These are phyloP conservation scores for Alethe castanea DNA, from an alignment of 2,113 vertebrate genomes.

Conservation along the genomic window DNA sequence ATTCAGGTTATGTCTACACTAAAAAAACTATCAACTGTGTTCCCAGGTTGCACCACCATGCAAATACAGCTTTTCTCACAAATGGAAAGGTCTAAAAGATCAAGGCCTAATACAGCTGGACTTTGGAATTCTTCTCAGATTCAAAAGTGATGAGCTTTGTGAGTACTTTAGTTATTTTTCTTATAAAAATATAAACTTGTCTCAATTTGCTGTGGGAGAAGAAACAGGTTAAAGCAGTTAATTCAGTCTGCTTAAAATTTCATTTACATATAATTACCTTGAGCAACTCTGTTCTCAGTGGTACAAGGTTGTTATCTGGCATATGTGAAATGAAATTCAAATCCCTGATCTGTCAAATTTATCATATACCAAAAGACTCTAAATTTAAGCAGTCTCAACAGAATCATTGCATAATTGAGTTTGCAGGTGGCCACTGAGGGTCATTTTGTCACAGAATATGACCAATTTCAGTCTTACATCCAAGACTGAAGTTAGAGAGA, in stretches of 20 bases:
- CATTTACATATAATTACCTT: slow-evolving; percentile 36
- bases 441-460: accelerated
- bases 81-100: not conserved
- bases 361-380: not conserved
- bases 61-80: not conserved
- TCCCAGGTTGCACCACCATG: not conserved
- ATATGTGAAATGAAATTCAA: slow-evolving; percentile 37
- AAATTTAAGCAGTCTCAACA: not conserved
- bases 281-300: not conserved
- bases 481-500: not conserved
- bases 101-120: not conserved
- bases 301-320: not conserved
- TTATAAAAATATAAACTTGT: not conserved
- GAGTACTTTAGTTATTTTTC: not conserved
- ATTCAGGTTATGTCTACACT: not conserved
- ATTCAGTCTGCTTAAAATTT: slow-evolving; percentile 23
- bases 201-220: not conserved
- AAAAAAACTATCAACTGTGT: not conserved
- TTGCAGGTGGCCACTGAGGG: not conserved
- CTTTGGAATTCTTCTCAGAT: not conserved
- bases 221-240: not conserved
- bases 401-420: not conserved
- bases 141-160: not conserved
- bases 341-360: not conserved
- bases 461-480: not conserved